Base-by-base conservation (phyloP, 2,113 vertebrate species). In the Anser cygnoides region DNA sequence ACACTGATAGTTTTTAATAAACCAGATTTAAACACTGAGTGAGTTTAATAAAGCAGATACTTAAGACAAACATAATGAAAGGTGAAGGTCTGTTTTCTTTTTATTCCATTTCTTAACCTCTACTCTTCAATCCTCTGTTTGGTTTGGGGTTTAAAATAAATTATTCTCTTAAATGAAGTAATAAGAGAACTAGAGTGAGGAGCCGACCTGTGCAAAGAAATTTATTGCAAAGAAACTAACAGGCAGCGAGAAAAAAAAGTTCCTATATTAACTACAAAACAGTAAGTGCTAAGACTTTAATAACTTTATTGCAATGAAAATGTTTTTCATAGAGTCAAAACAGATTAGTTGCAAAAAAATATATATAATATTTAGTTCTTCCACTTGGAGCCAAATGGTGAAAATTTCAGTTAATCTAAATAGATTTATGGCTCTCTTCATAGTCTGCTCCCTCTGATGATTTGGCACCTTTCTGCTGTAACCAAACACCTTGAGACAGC, bases 251-350 rank as follows among this genome's bases (percentile, higher is more conserved):
- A 79, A 73, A 91, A 92, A 92, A 92, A 95, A 72, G 76, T 90
- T 91, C 77, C 61, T 76, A 4, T 57, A 81, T 96, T 93, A 97
- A 94, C 94, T 97, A 85, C 80, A 92, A 85, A 93, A 89, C 93
- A 91, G 93, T 97, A 97, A 97, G 93, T 96, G 97, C 94, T 97
- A 97, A 97, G 93, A 92, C 91, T 95, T 97, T 97, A 97, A 96
- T 96, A 97, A 91, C 93, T 96, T 96, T 87, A 95, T 89, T 95
- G 93, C 74, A 94, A 85, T 62, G 92, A 95, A 96, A 97, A 95
- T 91, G 88, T 96, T 96, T 97, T 96, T 92, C 93, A 73, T 79
- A 84, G 68, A 96, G 96, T 96, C 96, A 96, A 93, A 96, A 97
- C 66, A 95, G 82, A 97, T 97, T 96, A 94, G 93, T 92, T 94